Evolutionary conservation across 37 sponge, comb jelly and placozoan species (phyloP).

Genomic region (Amphimedon queenslandica): DNA sequence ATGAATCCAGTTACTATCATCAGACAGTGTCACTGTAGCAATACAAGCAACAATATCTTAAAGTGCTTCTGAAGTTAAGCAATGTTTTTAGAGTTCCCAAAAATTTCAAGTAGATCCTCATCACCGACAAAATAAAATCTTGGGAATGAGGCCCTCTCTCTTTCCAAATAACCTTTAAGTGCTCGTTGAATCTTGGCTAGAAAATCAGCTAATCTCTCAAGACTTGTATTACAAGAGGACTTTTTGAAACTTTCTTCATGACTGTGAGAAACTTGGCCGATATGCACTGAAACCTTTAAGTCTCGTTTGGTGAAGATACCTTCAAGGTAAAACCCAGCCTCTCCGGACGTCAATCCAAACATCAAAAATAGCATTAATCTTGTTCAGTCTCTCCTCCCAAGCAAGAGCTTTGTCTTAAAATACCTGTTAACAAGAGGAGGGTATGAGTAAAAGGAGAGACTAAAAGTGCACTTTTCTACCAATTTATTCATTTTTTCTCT

Average conservation of each 20-base stretch:
- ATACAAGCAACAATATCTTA: conserved; percentile 99
- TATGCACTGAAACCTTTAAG: conserved; percentile 82
- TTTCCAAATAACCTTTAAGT: conserved; percentile 96
- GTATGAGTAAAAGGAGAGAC: too few species aligned
- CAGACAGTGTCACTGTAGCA: conserved; percentile 72
- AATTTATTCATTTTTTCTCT: too few species aligned
- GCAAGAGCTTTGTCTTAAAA: conserved; percentile 97
- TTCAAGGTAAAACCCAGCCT: conserved; percentile 97
- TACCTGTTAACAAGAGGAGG: conserved; percentile 34
- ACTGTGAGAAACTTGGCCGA: conserved; percentile 90
- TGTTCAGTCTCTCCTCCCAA: conserved; percentile 98
- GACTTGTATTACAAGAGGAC: conserved; percentile 86
- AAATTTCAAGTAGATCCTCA: conserved; percentile 97
- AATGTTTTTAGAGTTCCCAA: conserved; percentile 96
- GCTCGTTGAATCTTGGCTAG: conserved; percentile 98
- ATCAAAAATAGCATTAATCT: conserved; percentile 92
- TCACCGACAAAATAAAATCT: conserved; percentile 99
- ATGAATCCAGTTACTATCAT: conserved; percentile 64
- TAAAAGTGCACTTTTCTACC: too few species aligned
- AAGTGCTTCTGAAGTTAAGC: conserved; percentile 97
- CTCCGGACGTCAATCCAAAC: conserved; percentile 99
- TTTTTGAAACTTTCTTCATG: conserved; percentile 96
- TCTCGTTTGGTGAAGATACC: conserved; percentile 98
- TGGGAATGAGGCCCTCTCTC: conserved; percentile 98
- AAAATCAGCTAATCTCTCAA: conserved; percentile 94